Conservation (phyloP, 2,888 invertebrate genomes). For the Physocephala rufipes region DNA sequence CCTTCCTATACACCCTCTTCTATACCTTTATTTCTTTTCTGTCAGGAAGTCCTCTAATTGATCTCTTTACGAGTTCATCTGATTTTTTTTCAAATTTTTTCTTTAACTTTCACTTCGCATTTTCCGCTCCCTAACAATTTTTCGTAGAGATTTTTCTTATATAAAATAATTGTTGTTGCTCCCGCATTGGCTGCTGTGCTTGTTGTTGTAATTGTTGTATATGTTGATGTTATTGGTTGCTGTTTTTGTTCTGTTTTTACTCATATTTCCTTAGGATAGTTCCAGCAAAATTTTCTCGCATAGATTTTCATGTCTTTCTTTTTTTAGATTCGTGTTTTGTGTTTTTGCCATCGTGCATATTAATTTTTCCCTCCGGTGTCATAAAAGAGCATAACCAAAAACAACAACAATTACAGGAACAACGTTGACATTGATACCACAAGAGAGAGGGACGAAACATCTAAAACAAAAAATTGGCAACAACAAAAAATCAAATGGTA, state of each 20-base stretch:
- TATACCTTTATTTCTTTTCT: background rate
- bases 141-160: constrained; percentile 7
- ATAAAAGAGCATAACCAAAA: constrained; percentile 21
- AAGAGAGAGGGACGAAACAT: too few relatives aligned
- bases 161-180: background rate
- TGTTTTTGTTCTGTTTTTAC: constrained; percentile 8
- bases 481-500: background rate
- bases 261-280: too few relatives aligned
- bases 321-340: constrained; percentile 3
- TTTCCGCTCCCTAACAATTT: background rate
- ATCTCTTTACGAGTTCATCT: background rate
- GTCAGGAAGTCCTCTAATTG: background rate
- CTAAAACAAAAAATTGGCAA: background rate
- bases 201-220: background rate
- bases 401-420: constrained; percentile 6
- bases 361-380: constrained; percentile 25
- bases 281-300: too few relatives aligned
- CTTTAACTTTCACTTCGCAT: background rate
- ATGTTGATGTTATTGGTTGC: background rate
- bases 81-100: background rate
- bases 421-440: background rate
- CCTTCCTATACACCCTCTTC: too few relatives aligned
- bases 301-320: background rate
- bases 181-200: constrained; percentile 8
- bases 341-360: constrained; percentile 1